These are phyloP conservation scores for Battus philenor DNA, from an alignment of 1,140 invertebrate species.

Conservation along the genomic window DNA sequence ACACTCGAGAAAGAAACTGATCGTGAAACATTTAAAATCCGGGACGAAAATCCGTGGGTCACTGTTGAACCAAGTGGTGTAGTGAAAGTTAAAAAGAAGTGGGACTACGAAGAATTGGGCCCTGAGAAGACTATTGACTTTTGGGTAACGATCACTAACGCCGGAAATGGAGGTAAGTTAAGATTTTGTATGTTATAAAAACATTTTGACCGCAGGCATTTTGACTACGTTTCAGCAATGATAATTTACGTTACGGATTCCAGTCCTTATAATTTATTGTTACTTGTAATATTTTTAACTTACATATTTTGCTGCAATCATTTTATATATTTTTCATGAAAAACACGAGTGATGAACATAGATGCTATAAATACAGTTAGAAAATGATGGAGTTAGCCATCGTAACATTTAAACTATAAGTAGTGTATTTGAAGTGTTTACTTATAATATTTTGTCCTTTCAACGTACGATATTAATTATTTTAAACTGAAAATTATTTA, in stretches of 20 bases:
- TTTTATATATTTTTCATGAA: no score
- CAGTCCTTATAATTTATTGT: no score
- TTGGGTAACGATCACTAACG: slow-evolving; percentile 95
- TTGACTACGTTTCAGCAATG: neutral
- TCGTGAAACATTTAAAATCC: slow-evolving; percentile 93
- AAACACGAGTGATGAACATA: no score
- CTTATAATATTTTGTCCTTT: no score
- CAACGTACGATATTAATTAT: no score
- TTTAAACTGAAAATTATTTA: no score
- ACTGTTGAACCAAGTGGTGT: slow-evolving; percentile 93
- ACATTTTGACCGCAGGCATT: neutral
- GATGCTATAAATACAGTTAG: no score
- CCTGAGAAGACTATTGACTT: slow-evolving; percentile 97
- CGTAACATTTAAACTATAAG: no score
- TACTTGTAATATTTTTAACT: no score
- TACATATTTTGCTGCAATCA: no score
- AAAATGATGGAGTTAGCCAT: no score
- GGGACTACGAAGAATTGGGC: slow-evolving; percentile 97
- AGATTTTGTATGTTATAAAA: neutral
- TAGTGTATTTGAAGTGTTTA: no score
- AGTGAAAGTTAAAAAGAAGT: slow-evolving; percentile 95
- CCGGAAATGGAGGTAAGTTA: slow-evolving; percentile 87
- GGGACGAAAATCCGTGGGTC: slow-evolving; percentile 95
- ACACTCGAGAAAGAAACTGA: slow-evolving; percentile 94
- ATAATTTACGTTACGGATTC: neutral